Percentiles rank a stretch among this genome's conserved stretches.
Conservation (phyloP, 2,113 vertebrate species). For the Ia io region DNA sequence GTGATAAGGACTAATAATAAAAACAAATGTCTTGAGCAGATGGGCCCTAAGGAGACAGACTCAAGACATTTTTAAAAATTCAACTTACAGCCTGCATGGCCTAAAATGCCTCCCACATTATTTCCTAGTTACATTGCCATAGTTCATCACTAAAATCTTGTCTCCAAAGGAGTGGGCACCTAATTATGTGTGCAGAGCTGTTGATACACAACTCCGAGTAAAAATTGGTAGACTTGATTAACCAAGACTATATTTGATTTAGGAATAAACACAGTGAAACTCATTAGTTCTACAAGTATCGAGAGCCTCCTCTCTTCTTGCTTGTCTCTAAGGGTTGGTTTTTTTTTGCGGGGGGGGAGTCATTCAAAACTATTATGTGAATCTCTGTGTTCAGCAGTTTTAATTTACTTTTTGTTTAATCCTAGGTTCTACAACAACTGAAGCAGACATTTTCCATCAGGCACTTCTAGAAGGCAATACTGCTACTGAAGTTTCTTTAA, state of each 20-base stretch:
- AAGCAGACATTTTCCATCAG: slow-evolving; percentile 94
- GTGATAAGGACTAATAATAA: not conserved
- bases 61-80: not conserved
- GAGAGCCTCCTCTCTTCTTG: not conserved
- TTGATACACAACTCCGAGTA: not conserved
- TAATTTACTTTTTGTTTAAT: not conserved
- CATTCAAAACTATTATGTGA: not conserved
- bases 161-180: not conserved
- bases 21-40: not conserved
- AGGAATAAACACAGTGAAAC: not conserved
- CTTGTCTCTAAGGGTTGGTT: not conserved
- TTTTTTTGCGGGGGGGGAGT: not conserved
- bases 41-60: not conserved
- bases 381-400: not conserved
- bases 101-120: not conserved
- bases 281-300: not conserved
- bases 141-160: not conserved
- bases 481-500: slow-evolving; percentile 92
- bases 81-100: not conserved
- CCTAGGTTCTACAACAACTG: slow-evolving; percentile 87
- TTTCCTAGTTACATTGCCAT: not conserved
- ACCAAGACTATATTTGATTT: not conserved
- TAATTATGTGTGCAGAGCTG: not conserved
- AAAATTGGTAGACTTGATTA: not conserved
- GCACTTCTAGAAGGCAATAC: slow-evolving; percentile 94